Evolutionary conservation across 2,888 invertebrate species (phyloP).

Genomic region (Leptopilina myrica): DNA sequence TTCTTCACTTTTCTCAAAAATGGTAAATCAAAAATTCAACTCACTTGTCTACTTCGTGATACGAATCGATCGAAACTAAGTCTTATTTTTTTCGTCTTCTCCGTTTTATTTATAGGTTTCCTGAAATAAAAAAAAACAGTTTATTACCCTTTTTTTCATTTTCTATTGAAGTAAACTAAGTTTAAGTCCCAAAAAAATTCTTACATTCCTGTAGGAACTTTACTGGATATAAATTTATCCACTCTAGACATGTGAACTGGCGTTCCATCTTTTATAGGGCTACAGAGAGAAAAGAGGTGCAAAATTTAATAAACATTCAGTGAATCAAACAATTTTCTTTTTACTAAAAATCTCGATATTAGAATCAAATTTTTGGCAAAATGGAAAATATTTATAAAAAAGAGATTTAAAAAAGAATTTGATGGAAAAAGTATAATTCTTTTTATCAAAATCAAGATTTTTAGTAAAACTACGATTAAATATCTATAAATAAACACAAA

Average conservation of each 20-base stretch:
- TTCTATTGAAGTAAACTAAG: slow-evolving; percentile 3
- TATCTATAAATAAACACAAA: slow-evolving; percentile 8
- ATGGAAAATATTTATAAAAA: neutral
- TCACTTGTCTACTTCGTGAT: slow-evolving; percentile 63
- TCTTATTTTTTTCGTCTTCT: slow-evolving; percentile 70
- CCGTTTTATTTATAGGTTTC: slow-evolving; percentile 63
- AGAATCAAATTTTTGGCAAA: neutral
- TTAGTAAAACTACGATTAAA: too few species aligned
- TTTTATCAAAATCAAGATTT: neutral
- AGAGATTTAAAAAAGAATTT: neutral
- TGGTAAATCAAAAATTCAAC: neutral
- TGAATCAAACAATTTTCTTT: neutral
- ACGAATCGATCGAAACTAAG: slow-evolving; percentile 72
- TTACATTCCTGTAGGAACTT: slow-evolving; percentile 65
- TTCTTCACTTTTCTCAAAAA: slow-evolving; percentile 7
- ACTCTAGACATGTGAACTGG: slow-evolving; percentile 62
- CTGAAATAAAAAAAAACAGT: slow-evolving; percentile 55
- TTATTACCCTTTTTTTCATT: neutral
- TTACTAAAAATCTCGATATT: neutral
- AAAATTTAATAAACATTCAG: slow-evolving; percentile 9
- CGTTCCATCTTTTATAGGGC: slow-evolving; percentile 64
- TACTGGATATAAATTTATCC: slow-evolving; percentile 64
- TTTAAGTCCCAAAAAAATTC: slow-evolving; percentile 46
- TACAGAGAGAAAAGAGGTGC: slow-evolving; percentile 49
- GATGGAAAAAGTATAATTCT: too few species aligned